A percentile compares a stretch with the other conserved stretches of the same genome.
Evolutionary conservation across 2,888 invertebrate genomes (phyloP).

Genomic region (Agrochola circellaris): DNA sequence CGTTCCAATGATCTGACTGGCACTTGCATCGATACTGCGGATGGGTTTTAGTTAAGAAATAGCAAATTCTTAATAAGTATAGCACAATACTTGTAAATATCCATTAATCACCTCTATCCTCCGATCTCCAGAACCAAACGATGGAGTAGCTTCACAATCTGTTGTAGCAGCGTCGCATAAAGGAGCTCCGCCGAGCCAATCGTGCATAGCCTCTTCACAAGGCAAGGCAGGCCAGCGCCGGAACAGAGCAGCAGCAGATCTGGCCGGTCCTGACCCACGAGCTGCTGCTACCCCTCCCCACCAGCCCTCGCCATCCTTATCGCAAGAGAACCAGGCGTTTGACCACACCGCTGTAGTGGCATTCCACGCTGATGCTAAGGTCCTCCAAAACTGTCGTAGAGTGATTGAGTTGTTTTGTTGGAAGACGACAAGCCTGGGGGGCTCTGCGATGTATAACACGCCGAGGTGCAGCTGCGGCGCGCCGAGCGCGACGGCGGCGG

Average conservation of each 20-base stretch:
- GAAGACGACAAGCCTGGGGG: constrained; percentile 83
- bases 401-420: constrained; percentile 88
- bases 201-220: constrained; percentile 93
- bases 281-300: constrained; percentile 89
- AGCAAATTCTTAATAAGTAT: background rate
- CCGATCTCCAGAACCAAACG: constrained; percentile 72
- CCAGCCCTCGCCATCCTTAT: constrained; percentile 80
- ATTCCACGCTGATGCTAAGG: constrained; percentile 88
- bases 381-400: constrained; percentile 90
- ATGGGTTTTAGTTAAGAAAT: background rate
- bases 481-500: constrained; percentile 87
- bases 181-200: constrained; percentile 92
- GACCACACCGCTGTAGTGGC: constrained; percentile 86
- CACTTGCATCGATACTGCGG: constrained; percentile 86
- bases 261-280: constrained; percentile 80
- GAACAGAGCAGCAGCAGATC: constrained; percentile 92
- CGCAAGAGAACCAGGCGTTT: constrained; percentile 88
- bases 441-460: constrained; percentile 85
- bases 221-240: constrained; percentile 92
- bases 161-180: constrained; percentile 82
- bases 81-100: background rate
- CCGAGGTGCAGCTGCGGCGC: constrained; percentile 89
- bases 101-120: constrained; percentile 78
- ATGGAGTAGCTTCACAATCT: constrained; percentile 82
- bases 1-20: constrained; percentile 78